These are phyloP conservation scores for Pseudopodoces humilis DNA, from an alignment of 2,113 vertebrate species.

Conservation along the genomic window DNA sequence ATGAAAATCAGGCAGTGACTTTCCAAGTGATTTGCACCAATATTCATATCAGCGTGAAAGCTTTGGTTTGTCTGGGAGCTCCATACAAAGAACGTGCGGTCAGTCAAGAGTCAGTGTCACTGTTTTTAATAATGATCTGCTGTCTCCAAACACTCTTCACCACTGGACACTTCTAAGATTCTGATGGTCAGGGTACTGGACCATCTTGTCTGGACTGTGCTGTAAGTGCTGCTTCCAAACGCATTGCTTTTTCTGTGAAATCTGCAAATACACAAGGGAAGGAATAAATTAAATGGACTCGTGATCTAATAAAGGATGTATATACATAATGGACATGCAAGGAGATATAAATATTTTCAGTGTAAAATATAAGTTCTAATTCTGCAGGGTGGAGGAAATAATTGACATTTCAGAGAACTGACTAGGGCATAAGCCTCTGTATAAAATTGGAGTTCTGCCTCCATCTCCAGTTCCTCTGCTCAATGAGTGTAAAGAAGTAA, in stretches of 20 bases:
- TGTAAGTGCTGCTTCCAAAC: neutral
- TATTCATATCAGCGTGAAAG: fast-evolving
- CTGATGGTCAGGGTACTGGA: neutral
- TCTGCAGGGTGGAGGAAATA: neutral
- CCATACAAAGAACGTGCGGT: fast-evolving
- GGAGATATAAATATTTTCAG: neutral
- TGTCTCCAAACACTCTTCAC: neutral
- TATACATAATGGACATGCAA: neutral
- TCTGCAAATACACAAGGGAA: neutral
- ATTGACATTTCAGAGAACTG: neutral
- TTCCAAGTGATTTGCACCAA: neutral
- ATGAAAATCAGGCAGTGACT: neutral
- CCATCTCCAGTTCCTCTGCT: neutral
- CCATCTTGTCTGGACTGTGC: neutral
- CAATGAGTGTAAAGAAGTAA: neutral
- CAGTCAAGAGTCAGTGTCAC: neutral
- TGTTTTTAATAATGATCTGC: neutral
- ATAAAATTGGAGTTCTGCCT: neutral
- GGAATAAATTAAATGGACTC: neutral
- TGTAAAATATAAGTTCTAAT: neutral
- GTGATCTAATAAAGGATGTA: neutral
- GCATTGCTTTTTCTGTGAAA: neutral
- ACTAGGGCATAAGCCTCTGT: neutral
- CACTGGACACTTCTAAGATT: neutral
- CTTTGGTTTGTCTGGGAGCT: neutral